phyloP scores from a whole-genome alignment of 2,797 vertebrate species.

The Pampus argenteus region DNA sequence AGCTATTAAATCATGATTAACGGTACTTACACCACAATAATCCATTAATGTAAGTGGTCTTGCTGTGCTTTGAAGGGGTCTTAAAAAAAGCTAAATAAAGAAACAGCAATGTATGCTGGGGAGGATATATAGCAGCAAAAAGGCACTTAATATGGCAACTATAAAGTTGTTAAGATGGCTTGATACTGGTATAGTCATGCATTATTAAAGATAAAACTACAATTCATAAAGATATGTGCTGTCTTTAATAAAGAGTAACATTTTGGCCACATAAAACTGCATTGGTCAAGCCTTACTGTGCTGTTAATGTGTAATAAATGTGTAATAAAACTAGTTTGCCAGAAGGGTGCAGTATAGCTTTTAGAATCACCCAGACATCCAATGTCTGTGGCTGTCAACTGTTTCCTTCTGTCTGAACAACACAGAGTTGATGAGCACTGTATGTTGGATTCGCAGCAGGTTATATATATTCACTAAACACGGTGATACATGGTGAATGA shows the following conservation, averaged over 20 bases:
- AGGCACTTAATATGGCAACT: background rate
- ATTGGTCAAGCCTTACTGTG: background rate
- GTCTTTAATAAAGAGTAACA: background rate
- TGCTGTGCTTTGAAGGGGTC: background rate
- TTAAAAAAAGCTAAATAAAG: background rate
- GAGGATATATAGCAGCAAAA: background rate
- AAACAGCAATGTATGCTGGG: background rate
- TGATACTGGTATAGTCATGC: background rate
- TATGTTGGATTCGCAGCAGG: background rate
- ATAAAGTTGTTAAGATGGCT: background rate
- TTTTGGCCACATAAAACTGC: background rate
- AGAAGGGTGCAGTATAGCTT: slow-evolving; percentile 37
- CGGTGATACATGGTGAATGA: background rate
- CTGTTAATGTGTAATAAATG: background rate
- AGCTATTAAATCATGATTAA: background rate
- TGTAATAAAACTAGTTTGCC: slow-evolving; percentile 22
- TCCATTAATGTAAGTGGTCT: background rate
- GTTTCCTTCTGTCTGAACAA: background rate
- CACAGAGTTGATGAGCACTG: background rate
- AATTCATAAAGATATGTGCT: background rate
- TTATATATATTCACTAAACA: slow-evolving; percentile 2
- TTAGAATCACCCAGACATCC: background rate
- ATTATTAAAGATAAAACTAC: background rate
- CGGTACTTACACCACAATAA: background rate
- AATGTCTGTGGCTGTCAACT: background rate